Evolutionary conservation across 2,113 vertebrate genomes (phyloP).

Genomic region (Sturnira hondurensis): DNA sequence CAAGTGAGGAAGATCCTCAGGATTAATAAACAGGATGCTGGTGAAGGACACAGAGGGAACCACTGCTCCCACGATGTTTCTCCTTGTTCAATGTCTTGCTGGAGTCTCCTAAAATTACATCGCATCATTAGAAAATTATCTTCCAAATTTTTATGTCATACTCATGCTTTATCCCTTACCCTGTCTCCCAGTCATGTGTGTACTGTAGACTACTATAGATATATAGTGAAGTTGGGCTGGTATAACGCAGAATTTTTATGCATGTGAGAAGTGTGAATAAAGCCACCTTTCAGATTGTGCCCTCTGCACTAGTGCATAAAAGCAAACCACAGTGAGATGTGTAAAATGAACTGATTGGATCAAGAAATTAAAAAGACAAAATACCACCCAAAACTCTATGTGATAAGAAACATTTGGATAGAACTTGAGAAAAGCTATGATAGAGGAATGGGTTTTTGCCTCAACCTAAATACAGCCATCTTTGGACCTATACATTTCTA

Average conservation of each 20-base stretch:
- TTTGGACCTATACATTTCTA: not conserved
- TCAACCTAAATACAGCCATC: not conserved
- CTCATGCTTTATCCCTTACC: not conserved
- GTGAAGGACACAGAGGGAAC: accelerated
- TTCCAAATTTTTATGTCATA: not conserved
- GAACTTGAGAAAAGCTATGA: not conserved
- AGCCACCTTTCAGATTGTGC: not conserved
- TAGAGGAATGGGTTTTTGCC: not conserved
- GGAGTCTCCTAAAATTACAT: not conserved
- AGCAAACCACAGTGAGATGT: not conserved
- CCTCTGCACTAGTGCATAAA: not conserved
- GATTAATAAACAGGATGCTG: not conserved
- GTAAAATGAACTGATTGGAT: not conserved
- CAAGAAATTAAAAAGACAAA: not conserved
- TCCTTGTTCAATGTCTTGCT: not conserved
- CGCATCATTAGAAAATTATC: not conserved
- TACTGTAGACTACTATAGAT: not conserved
- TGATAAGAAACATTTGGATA: not conserved
- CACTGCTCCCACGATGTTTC: not conserved
- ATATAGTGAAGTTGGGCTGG: not conserved
- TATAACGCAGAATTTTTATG: not conserved
- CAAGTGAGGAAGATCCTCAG: not conserved
- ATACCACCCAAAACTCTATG: not conserved
- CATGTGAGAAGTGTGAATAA: not conserved
- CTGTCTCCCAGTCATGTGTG: not conserved